Conservation (phyloP, 2,797 vertebrate species). For the Propithecus perrieri region DNA sequence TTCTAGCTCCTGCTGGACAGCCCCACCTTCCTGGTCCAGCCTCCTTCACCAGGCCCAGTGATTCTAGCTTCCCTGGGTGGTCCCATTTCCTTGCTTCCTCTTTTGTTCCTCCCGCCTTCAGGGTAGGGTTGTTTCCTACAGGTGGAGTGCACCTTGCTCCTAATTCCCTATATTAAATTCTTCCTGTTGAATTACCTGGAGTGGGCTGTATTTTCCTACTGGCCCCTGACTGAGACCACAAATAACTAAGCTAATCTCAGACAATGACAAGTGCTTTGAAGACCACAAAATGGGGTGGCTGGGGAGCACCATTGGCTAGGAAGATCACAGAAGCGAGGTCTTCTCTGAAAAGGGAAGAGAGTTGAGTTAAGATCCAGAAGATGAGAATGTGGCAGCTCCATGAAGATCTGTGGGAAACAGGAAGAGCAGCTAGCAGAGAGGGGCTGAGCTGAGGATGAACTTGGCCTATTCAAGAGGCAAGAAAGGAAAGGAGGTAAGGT, state of each 20-base stretch:
- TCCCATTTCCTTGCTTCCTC: background rate
- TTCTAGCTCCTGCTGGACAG: background rate
- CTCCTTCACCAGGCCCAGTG: no score
- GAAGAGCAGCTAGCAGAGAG: background rate
- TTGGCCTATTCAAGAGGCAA: background rate
- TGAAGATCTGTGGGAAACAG: rapidly evolving
- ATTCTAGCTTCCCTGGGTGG: background rate
- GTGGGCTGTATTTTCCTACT: background rate
- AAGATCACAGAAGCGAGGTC: background rate
- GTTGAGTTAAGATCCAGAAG: background rate
- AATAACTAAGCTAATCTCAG: background rate
- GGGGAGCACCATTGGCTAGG: background rate
- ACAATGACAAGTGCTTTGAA: background rate
- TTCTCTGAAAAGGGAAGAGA: background rate
- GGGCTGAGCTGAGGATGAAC: background rate
- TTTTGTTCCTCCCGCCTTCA: no score
- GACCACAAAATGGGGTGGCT: background rate
- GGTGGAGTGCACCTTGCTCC: background rate
- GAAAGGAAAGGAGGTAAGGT: background rate
- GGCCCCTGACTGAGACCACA: background rate
- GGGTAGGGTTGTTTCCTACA: background rate
- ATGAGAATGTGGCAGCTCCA: background rate
- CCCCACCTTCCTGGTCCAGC: no score
- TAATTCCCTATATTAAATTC: background rate
- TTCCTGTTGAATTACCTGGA: background rate